Evolutionary conservation across 2,888 invertebrate genomes (phyloP), one percentile per base, ranked within the genome.

Genomic region (Hanleya hanleyi): DNA sequence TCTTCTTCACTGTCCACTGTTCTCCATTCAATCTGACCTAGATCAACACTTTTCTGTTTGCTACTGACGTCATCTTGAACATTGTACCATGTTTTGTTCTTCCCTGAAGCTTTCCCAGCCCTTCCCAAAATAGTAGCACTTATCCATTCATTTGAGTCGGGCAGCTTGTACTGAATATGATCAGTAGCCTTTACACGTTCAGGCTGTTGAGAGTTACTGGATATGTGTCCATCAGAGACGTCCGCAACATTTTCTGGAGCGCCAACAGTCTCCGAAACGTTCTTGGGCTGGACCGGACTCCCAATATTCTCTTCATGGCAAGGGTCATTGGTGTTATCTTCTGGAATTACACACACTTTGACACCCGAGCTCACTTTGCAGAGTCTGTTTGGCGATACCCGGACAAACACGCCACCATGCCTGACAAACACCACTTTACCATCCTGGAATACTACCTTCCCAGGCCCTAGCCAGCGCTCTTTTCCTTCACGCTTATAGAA

Each of bases 401-500:
- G 50, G 0, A 81, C 77, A 77, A 81, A 81, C 1, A 76, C 71
- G n/a, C 73, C 76, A 15, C 81, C 81, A n/a, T n/a, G n/a, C n/a
- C n/a, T n/a, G n/a, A n/a, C n/a, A n/a, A n/a, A n/a, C n/a, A n/a
- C n/a, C n/a, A 71, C 77, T 73, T 80, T 81, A 36, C 80, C 80
- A 74, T 81, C 78, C 69, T 80, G 82, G 70, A 73, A 84, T 66
- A 78, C 79, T 49, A 77, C 84, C 73, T 75, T 84, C 74, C 71
- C 77, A 77, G 68, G 79, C 1, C 77, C 74, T 26, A 74, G 68
- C 77, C 78, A 81, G 35, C 68, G 32, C 1, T 78, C 75, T 57
- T 70, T 70, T 1, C 76, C 78, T 32, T 77, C 77, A 35, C 77
- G 38, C 51, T 80, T 81, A 66, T 82, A 79, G 51, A 69, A 80